phyloP scores from a whole-genome alignment of 2,888 invertebrate species.

The Eueremaeus valkanovi region DNA sequence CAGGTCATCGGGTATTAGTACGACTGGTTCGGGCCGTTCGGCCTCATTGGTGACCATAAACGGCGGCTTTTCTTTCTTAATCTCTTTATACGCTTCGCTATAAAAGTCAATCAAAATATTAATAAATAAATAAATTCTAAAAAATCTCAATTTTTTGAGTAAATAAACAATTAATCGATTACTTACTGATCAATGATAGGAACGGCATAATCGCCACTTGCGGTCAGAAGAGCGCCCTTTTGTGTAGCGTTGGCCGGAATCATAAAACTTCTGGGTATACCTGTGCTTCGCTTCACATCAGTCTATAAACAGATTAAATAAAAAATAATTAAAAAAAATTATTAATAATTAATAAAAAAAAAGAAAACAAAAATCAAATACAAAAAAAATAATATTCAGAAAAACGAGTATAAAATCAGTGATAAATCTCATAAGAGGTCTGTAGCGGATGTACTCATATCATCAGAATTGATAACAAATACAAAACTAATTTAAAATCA shows the following conservation, averaged over 20 bases:
- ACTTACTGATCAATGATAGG: slow-evolving; percentile 81
- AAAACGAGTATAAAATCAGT: too few species aligned
- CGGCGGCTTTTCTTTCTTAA: slow-evolving; percentile 65
- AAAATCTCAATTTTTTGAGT: too few species aligned
- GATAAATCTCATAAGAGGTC: too few species aligned
- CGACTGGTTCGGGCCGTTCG: slow-evolving; percentile 46
- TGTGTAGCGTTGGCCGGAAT: slow-evolving; percentile 82
- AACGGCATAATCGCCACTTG: slow-evolving; percentile 79
- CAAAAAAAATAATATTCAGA: too few species aligned
- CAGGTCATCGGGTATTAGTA: slow-evolving; percentile 80
- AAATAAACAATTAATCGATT: slow-evolving; percentile 22
- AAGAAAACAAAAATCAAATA: too few species aligned
- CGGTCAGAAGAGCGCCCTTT: slow-evolving; percentile 86
- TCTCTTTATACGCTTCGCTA: slow-evolving; percentile 73
- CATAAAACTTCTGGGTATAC: slow-evolving; percentile 95
- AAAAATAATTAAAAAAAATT: slow-evolving; percentile 27
- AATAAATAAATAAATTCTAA: slow-evolving; percentile 32
- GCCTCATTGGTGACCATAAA: slow-evolving; percentile 59
- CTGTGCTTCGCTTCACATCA: slow-evolving; percentile 89
- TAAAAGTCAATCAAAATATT: slow-evolving; percentile 38
- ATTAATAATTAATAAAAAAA: too few species aligned
- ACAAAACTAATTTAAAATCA: too few species aligned
- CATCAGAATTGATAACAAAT: too few species aligned
- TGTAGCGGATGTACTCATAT: too few species aligned
- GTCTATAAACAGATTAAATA: slow-evolving; percentile 49